These are phyloP conservation scores for Cephalotes varians DNA, from an alignment of 2,888 invertebrate genomes.

Conservation along the genomic window DNA sequence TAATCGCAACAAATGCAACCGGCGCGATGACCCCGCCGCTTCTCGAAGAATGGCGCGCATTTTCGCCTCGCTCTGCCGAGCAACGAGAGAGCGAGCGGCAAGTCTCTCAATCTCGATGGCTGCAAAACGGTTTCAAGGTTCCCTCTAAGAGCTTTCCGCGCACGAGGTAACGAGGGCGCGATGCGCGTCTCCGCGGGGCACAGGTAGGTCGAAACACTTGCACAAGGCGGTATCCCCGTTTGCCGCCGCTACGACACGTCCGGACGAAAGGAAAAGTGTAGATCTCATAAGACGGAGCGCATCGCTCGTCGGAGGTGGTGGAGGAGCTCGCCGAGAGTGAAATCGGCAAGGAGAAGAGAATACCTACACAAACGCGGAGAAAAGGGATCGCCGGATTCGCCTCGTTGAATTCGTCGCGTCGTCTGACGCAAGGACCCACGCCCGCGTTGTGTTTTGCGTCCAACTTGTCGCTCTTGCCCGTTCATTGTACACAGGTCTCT, in stretches of 20 bases:
- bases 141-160: conserved; percentile 76
- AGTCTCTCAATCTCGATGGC: conserved; percentile 71
- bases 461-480: conserved; percentile 80
- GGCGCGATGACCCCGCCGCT: conserved; percentile 42
- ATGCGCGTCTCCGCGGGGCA: conserved; percentile 75
- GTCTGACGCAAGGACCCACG: conserved; percentile 79
- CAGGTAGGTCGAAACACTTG: conserved; percentile 70
- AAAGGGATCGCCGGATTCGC: conserved; percentile 70
- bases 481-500: conserved; percentile 76
- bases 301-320: conserved; percentile 58
- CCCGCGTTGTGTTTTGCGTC: conserved; percentile 82
- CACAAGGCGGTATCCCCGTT: conserved; percentile 72
- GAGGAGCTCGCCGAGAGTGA: conserved; percentile 35
- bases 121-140: conserved; percentile 81
- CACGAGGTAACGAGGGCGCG: conserved; percentile 79
- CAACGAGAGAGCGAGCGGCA: conserved; percentile 75
- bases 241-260: conserved; percentile 50
- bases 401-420: conserved; percentile 72
- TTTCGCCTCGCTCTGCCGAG: conserved; percentile 72
- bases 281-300: conserved; percentile 51
- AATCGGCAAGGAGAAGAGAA: neutral
- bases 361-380: conserved; percentile 1
- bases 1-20: conserved; percentile 31
- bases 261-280: conserved; percentile 78
- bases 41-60: conserved; percentile 63